Evolutionary conservation across 2,797 vertebrate genomes (phyloP).

Genomic region (Dallia pectoralis): DNA sequence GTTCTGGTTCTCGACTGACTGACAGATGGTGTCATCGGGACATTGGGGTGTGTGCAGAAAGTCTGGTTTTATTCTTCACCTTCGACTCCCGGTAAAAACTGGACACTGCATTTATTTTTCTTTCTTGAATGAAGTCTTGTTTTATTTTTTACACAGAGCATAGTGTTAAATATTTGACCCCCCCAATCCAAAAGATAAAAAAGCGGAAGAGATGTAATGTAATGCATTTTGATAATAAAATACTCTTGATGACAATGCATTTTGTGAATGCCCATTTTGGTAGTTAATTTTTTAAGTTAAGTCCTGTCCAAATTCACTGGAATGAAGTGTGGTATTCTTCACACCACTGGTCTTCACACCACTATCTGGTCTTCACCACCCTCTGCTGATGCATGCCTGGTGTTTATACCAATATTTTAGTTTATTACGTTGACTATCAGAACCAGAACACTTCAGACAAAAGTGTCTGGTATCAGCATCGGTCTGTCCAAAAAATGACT

Average conservation of each 20-base stretch:
- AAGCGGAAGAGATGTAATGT: conserved; percentile 86
- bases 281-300: not conserved
- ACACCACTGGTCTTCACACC: too few relatives aligned
- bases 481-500: too few relatives aligned
- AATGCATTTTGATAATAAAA: conserved; percentile 99
- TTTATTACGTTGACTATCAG: too few relatives aligned
- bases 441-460: too few relatives aligned
- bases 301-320: not conserved
- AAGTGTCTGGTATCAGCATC: too few relatives aligned
- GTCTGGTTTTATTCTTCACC: conserved; percentile 9
- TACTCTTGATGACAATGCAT: conserved; percentile 86
- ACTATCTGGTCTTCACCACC: not conserved
- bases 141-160: conserved; percentile 86
- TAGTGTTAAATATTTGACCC: conserved; percentile 87
- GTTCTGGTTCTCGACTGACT: conserved; percentile 54
- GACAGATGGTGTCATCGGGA: conserved; percentile 46
- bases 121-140: conserved; percentile 23
- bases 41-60: conserved; percentile 48
- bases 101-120: conserved; percentile 54
- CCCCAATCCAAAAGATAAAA: conserved; percentile 59
- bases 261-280: conserved; percentile 60
- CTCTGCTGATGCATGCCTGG: too few relatives aligned
- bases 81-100: conserved; percentile 36
- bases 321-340: not conserved
- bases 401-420: too few relatives aligned